These are phyloP conservation scores for Calosoma granatense DNA, from an alignment of 1,140 invertebrate genomes.

Conservation along the genomic window DNA sequence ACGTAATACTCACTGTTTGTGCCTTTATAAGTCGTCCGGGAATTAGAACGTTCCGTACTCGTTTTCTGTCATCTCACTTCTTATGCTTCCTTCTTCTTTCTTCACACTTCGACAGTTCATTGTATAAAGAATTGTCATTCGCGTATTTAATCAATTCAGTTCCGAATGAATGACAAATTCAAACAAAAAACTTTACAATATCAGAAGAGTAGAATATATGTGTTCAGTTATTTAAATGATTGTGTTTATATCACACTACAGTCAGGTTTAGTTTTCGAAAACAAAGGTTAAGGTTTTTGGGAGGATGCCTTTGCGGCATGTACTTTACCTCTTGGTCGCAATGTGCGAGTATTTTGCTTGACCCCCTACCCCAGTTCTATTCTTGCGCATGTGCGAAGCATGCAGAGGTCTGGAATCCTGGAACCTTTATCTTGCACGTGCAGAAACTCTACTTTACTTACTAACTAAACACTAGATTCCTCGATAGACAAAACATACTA, in stretches of 20 bases:
- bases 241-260: not conserved
- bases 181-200: too few species aligned
- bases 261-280: too few species aligned
- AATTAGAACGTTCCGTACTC: not conserved
- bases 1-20: not conserved
- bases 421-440: too few species aligned
- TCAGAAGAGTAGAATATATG: too few species aligned
- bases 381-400: not conserved
- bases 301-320: not conserved
- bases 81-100: not conserved
- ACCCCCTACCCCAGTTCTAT: not conserved
- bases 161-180: too few species aligned
- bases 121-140: too few species aligned
- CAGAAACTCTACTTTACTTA: too few species aligned
- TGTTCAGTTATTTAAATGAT: too few species aligned
- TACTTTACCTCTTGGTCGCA: too few species aligned
- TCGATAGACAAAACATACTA: too few species aligned
- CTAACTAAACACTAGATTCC: too few species aligned
- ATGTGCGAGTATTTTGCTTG: not conserved
- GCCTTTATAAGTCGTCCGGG: not conserved
- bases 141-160: too few species aligned
- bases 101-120: not conserved
- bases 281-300: not conserved
- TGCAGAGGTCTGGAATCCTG: not conserved
- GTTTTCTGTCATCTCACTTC: not conserved